These are phyloP conservation scores for Strongylocentrotus purpuratus DNA, from an alignment of 35 echinoderm and acorn worm species.

Conservation along the genomic window DNA sequence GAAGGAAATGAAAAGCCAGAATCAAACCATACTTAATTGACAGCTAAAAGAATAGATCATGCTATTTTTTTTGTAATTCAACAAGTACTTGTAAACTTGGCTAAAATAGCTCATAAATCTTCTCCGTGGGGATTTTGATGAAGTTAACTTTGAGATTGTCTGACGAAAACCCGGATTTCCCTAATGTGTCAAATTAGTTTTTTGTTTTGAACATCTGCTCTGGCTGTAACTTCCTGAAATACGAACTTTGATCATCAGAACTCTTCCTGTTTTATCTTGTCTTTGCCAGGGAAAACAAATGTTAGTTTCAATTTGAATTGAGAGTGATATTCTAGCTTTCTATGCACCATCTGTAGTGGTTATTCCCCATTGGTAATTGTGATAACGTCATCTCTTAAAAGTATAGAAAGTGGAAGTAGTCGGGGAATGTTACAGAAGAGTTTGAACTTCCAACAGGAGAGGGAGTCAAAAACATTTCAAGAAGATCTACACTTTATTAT, in stretches of 20 bases:
- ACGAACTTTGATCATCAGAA: background rate
- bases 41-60: no score
- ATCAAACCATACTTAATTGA: no score
- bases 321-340: background rate
- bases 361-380: background rate
- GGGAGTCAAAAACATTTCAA: background rate
- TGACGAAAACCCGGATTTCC: background rate
- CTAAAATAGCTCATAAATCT: background rate
- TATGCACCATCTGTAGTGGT: background rate
- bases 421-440: background rate
- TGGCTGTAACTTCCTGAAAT: background rate
- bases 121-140: background rate
- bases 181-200: slow-evolving; percentile 12
- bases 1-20: no score
- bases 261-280: background rate
- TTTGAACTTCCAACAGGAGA: background rate
- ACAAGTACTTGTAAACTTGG: no score
- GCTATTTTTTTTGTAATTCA: no score
- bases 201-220: slow-evolving; percentile 17
- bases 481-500: background rate
- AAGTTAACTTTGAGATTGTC: background rate
- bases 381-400: background rate
- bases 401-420: background rate
- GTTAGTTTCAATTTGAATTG: slow-evolving; percentile 12
- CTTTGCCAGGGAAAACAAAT: background rate